Evolutionary conservation across 1,140 invertebrate species (phyloP).

Genomic region (Drosophila leontia): DNA sequence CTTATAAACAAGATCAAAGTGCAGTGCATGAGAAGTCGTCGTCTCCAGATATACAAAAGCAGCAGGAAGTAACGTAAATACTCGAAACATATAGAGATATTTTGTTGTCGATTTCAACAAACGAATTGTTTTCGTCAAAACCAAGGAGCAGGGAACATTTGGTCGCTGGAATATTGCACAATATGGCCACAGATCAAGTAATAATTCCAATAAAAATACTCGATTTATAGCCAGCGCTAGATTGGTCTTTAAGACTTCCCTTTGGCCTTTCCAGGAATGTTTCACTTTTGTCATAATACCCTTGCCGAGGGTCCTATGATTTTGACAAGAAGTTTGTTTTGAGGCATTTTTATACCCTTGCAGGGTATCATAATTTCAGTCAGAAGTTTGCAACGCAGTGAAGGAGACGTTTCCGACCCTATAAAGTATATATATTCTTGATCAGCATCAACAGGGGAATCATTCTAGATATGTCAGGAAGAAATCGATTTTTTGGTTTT

Average conservation of each 20-base stretch:
- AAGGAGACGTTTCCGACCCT: no score
- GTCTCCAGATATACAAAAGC: conserved; percentile 75
- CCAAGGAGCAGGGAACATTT: conserved; percentile 53
- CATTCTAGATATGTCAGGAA: no score
- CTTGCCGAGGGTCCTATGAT: background rate
- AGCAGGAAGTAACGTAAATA: conserved; percentile 80
- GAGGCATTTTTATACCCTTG: background rate
- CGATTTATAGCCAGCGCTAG: conserved; percentile 57
- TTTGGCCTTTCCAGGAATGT: conserved; percentile 40
- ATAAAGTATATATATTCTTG: no score
- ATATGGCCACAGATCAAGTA: conserved; percentile 79
- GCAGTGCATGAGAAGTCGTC: conserved; percentile 66
- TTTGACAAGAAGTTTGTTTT: background rate
- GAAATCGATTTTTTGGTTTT: no score
- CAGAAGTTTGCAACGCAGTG: no score
- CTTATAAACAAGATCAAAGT: conserved; percentile 82
- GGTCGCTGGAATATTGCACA: conserved; percentile 73
- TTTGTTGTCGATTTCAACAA: conserved; percentile 57
- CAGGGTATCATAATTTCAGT: no score
- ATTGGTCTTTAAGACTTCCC: conserved; percentile 31
- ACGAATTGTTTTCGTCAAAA: conserved; percentile 77
- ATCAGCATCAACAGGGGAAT: no score
- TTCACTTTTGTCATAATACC: conserved; percentile 20
- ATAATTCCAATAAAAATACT: conserved; percentile 76
- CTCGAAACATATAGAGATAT: conserved; percentile 41